Percentiles rank a stretch among this genome's conserved stretches.
Conservation (phyloP, 2,113 vertebrate species). For the Castor canadensis region DNA sequence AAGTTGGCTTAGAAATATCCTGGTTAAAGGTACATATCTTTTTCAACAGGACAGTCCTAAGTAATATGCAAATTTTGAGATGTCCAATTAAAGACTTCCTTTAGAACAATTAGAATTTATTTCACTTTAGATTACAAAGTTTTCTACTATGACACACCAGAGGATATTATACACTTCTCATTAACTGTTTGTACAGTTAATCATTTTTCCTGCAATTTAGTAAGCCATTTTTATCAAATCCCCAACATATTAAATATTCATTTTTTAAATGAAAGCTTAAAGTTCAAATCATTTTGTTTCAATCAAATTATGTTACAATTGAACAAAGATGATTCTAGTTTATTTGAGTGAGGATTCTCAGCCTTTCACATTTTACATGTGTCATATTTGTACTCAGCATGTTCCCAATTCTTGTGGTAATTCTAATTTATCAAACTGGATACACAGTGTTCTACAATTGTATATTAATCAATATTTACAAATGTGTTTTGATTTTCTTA, state of each 20-base stretch:
- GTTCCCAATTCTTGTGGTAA: no score
- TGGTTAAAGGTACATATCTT: neutral
- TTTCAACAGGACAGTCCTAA: neutral
- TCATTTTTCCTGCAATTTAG: neutral
- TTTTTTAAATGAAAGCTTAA: neutral
- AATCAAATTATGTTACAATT: neutral
- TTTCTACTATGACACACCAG: neutral
- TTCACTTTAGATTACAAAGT: neutral
- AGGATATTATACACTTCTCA: neutral
- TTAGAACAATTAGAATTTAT: neutral
- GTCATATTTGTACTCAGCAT: no score
- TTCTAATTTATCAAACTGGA: neutral
- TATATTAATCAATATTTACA: neutral
- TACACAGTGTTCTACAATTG: neutral
- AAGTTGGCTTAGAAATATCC: neutral
- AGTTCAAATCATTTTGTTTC: neutral
- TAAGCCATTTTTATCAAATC: neutral
- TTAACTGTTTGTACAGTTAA: neutral
- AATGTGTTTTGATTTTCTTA: neutral
- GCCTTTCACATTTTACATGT: neutral
- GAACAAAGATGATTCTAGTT: neutral
- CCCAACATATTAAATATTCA: no score
- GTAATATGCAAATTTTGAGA: neutral
- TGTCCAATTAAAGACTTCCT: neutral
- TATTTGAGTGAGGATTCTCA: neutral